Base-by-base conservation (phyloP, 2,888 invertebrate genomes). In the Melipona bicolor region DNA sequence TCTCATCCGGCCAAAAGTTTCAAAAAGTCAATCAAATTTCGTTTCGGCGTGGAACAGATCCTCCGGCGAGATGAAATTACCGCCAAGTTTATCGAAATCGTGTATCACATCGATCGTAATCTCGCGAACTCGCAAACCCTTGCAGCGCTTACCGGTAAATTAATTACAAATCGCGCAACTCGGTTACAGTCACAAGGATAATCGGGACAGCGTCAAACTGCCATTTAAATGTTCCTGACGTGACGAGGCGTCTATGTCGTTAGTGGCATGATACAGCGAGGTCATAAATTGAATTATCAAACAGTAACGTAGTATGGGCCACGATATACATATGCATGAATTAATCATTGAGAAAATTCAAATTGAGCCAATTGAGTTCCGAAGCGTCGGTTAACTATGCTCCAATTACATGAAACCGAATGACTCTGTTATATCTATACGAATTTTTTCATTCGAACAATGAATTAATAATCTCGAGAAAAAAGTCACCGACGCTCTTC, bases 111-210 rank as follows among this genome's bases (percentile, higher is more conserved):
- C 43, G 43, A 32, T n/a, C 43, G 15, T 50, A 24, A 79, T 80
- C 27, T 64, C 49, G 13, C 24, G 24, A 64, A 70, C 56, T 21
- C 9, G 43, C 11, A 50, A 69, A 54, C 27, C 17, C 21, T 32
- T 17, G 15, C 36, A 36, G n/a, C n/a, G 73, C 54, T 73, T 17
- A 17, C 17, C n/a, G 50, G 59, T 52, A 17, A 67, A 67, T 71
- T 67, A 71, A 71, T 71, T 71, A 59, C 59, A 36, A 78, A 69
- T 59, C 65, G 65, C 27, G 21, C 52, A 27, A 27, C 43, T 9
- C 21, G n/a, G 65, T 79, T 36, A 24, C 59, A 24, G 76, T 62
- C 32, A 17, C 43, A 24, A 61, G 52, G 13, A 36, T 43, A 76
- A 62, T 76, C 59, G n/a, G 49, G 36, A 21, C 27, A 56, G 36